These are phyloP conservation scores for Lasioglossum albipes DNA, from an alignment of 1,140 invertebrate species.

Conservation along the genomic window DNA sequence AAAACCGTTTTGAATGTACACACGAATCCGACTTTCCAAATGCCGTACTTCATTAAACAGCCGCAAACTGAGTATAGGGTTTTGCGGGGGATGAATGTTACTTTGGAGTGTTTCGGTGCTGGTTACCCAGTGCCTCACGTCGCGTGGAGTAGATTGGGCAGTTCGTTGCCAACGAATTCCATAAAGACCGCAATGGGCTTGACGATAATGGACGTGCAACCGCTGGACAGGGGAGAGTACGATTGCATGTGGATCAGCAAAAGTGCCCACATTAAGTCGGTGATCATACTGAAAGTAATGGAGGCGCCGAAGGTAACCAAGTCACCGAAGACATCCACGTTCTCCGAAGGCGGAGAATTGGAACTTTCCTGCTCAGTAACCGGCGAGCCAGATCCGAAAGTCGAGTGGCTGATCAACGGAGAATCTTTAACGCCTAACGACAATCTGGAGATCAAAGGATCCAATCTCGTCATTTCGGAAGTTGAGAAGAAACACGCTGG, in stretches of 20 bases:
- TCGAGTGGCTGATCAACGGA: constrained; percentile 93
- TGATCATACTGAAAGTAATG: constrained; percentile 76
- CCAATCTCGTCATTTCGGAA: constrained; percentile 83
- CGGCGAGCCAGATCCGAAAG: constrained; percentile 86
- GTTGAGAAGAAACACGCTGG: constrained; percentile 91
- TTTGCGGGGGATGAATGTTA: constrained; percentile 73
- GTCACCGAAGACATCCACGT: constrained; percentile 81
- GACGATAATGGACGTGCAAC: constrained; percentile 72
- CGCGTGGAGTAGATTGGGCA: constrained; percentile 81
- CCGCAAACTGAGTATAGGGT: constrained; percentile 76
- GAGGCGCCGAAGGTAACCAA: constrained; percentile 83
- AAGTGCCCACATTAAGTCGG: constrained; percentile 69
- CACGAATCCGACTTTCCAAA: constrained; percentile 48
- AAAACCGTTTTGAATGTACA: constrained; percentile 68
- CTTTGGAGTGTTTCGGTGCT: constrained; percentile 83
- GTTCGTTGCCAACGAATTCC: constrained; percentile 70
- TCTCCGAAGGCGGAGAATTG: constrained; percentile 84
- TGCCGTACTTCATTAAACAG: constrained; percentile 72
- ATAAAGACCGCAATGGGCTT: constrained; percentile 66
- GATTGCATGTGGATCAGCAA: constrained; percentile 77
- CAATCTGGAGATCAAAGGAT: constrained; percentile 78
- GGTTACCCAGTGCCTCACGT: constrained; percentile 83
- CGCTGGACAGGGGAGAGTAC: constrained; percentile 73
- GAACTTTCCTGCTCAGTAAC: constrained; percentile 84
- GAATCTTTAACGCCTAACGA: constrained; percentile 82